A percentile compares a stretch with the other conserved stretches of the same genome.
These are phyloP conservation scores for Ibycter americanus DNA, from an alignment of 2,797 vertebrate species.

Conservation along the genomic window DNA sequence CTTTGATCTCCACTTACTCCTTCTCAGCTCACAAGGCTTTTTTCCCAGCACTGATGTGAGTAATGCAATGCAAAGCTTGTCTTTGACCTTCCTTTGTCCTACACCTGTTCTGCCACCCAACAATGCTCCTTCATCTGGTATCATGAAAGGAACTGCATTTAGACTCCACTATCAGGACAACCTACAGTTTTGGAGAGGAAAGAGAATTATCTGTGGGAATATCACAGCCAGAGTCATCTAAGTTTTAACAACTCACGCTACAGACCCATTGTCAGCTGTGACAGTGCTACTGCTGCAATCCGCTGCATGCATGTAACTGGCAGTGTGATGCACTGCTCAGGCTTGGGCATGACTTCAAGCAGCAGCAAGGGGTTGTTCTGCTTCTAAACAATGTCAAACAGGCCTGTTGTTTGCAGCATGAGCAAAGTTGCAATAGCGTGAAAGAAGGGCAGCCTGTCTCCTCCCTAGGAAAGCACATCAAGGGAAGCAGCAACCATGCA, in stretches of 20 bases:
- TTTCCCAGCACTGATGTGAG: constrained; percentile 49
- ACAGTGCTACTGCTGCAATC: background rate
- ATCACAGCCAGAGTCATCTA: background rate
- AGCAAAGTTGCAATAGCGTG: background rate
- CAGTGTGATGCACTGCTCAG: background rate
- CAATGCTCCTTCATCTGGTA: background rate
- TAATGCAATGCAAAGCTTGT: constrained; percentile 32
- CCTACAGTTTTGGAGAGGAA: background rate
- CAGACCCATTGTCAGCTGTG: background rate
- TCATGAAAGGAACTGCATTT: constrained; percentile 17
- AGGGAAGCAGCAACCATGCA: background rate
- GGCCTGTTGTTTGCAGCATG: background rate
- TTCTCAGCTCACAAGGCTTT: background rate
- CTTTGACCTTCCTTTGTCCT: constrained; percentile 52
- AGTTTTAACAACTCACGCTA: background rate
- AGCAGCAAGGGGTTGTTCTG: background rate
- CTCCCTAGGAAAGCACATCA: background rate
- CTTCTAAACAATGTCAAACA: background rate
- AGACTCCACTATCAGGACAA: background rate
- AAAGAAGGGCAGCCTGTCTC: background rate
- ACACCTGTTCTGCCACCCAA: constrained; percentile 44
- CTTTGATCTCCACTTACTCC: constrained; percentile 39
- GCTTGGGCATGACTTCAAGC: background rate
- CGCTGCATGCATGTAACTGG: background rate
- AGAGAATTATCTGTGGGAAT: background rate